A percentile compares a stretch with the other conserved stretches of the same genome.
Evolutionary conservation across 1,140 invertebrate species (phyloP).

Genomic region (Leptestheria dahalacensis): DNA sequence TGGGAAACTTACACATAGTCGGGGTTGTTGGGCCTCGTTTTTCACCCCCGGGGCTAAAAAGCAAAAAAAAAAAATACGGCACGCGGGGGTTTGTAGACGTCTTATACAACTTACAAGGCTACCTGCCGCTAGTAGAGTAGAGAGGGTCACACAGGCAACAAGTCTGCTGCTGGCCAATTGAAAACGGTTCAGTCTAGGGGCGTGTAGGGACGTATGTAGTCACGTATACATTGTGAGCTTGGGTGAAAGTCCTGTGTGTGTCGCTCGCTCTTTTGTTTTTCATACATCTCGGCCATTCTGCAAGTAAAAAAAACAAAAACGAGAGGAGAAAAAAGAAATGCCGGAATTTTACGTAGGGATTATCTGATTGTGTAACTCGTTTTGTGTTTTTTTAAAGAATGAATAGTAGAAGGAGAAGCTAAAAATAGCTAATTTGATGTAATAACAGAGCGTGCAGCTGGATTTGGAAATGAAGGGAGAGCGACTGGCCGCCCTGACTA

Average conservation of each 20-base stretch:
- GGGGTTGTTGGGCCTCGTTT: neutral
- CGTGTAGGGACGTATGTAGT: neutral
- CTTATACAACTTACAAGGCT: neutral
- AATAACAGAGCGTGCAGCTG: slow-evolving; percentile 53
- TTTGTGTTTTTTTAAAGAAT: no score
- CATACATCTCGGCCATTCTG: neutral
- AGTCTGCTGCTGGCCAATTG: no score
- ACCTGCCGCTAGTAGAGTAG: no score
- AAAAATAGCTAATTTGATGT: neutral
- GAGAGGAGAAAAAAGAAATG: neutral
- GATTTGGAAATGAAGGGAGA: slow-evolving; percentile 79
- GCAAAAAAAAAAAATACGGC: no score
- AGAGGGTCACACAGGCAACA: no score
- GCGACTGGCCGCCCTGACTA: slow-evolving; percentile 52
- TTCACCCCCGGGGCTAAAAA: neutral
- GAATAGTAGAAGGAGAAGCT: neutral
- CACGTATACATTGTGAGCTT: neutral
- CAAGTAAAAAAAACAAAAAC: neutral
- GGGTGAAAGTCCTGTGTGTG: neutral
- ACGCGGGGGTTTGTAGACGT: neutral
- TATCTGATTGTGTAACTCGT: neutral
- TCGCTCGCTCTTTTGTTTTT: neutral
- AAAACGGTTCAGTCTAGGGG: neutral
- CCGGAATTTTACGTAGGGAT: slow-evolving; percentile 2
- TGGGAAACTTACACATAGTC: neutral